Evolutionary conservation across 2,888 invertebrate species (phyloP), one percentile per base, ranked within the genome.

Genomic region (Andrena fulva): DNA sequence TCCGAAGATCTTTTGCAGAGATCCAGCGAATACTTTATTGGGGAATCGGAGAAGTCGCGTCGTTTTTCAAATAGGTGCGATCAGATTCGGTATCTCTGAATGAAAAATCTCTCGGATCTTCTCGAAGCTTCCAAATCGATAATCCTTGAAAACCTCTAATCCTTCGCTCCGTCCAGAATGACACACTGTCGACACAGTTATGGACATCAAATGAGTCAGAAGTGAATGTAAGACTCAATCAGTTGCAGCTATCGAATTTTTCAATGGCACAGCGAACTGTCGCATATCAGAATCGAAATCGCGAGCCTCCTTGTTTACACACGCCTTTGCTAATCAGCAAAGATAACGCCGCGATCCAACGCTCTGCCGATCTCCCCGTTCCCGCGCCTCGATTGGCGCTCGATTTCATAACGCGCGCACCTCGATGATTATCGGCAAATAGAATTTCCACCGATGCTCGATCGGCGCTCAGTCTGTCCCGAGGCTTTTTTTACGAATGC

Each of bases 391-490:
- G 33, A 24, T n/a, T 50, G 54, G 20, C 62, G 59, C 63, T 67
- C 72, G 68, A 64, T 72, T 35, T 63, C 66, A 20, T 69, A 67
- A 64, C 50, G 0, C 48, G 2, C 35, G 50, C 48, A 12, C 66
- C 20, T 42, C 48, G 66, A 48, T 27, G 52, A 78, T 63, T 71
- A 59, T 66, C 70, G 69, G 42, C n/a, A 5, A 50, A 52, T 24
- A 33, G 67, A 79, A 72, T 72, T 78, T 54, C 50, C 54, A 31
- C 10, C 20, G 63, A 69, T 50, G 59, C 50, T 64, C 64, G 66
- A 81, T 71, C 60, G 56, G 35, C 66, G 24, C 10, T 8, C 42
- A 24, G 27, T 33, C 27, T n/a, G 33, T 20, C 31, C 48, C n/a
- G 10, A 6, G 56, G 8, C 16, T 29, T 48, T 29, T 64, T 12